These are phyloP conservation scores for Rutpela maculata DNA, from an alignment of 2,888 invertebrate species.

Conservation along the genomic window DNA sequence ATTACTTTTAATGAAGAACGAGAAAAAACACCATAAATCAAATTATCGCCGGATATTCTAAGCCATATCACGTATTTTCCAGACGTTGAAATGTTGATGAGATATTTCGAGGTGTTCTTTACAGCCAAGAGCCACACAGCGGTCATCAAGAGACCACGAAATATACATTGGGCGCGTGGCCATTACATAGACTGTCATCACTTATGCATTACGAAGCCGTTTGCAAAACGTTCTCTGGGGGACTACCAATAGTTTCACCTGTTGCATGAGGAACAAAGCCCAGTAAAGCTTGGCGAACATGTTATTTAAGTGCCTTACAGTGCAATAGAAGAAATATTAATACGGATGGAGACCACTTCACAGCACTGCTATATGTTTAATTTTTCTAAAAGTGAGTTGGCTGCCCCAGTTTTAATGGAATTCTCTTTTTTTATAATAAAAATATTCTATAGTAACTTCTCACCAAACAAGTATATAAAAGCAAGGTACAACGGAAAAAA, in stretches of 20 bases:
- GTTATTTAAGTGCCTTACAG: slow-evolving; percentile 17
- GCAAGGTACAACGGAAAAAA: too few relatives aligned
- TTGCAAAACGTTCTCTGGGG: slow-evolving; percentile 76
- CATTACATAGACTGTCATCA: slow-evolving; percentile 75
- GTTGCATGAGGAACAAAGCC: slow-evolving; percentile 66
- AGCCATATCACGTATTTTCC: slow-evolving; percentile 25
- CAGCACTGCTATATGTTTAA: not conserved
- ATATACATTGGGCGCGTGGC: slow-evolving; percentile 62
- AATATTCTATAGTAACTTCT: too few relatives aligned
- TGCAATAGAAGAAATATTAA: slow-evolving; percentile 24
- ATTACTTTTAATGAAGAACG: slow-evolving; percentile 43
- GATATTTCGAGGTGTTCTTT: slow-evolving; percentile 47
- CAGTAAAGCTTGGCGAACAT: slow-evolving; percentile 19
- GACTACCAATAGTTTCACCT: slow-evolving; percentile 70
- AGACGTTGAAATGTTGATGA: slow-evolving; percentile 50
- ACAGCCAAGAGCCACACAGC: slow-evolving; percentile 39
- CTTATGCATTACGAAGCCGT: slow-evolving; percentile 77
- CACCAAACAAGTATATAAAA: too few relatives aligned
- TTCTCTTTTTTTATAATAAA: not conserved
- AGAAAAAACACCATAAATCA: slow-evolving; percentile 45
- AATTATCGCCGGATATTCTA: slow-evolving; percentile 44
- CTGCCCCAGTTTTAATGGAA: too few relatives aligned
- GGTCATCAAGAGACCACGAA: slow-evolving; percentile 57
- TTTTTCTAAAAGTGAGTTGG: too few relatives aligned
- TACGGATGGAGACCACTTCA: not conserved